phyloP scores from a whole-genome alignment of 2,888 invertebrate genomes.

The Drosophila nr. medialis region DNA sequence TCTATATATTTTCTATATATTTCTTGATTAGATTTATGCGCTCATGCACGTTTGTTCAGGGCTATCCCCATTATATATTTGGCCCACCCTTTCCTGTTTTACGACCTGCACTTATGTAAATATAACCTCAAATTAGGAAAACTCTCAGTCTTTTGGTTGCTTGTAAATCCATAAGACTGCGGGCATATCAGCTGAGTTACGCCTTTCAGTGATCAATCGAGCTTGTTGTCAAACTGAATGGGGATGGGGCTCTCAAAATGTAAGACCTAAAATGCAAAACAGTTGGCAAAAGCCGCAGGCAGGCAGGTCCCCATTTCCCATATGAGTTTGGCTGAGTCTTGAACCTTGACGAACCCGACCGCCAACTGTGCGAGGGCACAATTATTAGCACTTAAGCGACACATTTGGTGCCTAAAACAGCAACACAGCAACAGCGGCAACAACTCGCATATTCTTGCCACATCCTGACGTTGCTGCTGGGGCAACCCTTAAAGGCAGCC shows the following conservation, averaged over 20 bases:
- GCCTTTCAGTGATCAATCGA: constrained; percentile 31
- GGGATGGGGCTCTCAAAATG: constrained; percentile 33
- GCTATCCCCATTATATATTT: neutral
- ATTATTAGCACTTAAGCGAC: constrained; percentile 78
- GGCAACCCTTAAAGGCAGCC: constrained; percentile 66
- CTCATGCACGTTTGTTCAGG: neutral
- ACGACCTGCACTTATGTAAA: constrained; percentile 42
- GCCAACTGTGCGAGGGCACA: constrained; percentile 76
- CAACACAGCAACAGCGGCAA: constrained; percentile 11
- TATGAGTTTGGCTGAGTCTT: neutral
- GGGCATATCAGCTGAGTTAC: constrained; percentile 31
- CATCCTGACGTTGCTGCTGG: constrained; percentile 46
- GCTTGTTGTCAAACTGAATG: constrained; percentile 31
- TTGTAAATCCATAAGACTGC: constrained; percentile 19
- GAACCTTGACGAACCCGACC: constrained; percentile 44
- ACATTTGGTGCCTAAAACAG: constrained; percentile 63
- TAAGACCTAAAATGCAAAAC: constrained; percentile 30
- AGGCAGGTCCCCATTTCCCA: constrained; percentile 40
- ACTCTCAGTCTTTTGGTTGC: constrained; percentile 26
- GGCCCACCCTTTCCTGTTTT: constrained; percentile 13
- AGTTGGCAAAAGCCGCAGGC: constrained; percentile 44
- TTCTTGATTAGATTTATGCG: neutral
- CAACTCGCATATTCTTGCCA: constrained; percentile 42
- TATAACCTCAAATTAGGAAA: constrained; percentile 39
- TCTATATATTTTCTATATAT: neutral